phyloP scores from a whole-genome alignment of 2,113 vertebrate species.

The Hippocampus mohnikei region DNA sequence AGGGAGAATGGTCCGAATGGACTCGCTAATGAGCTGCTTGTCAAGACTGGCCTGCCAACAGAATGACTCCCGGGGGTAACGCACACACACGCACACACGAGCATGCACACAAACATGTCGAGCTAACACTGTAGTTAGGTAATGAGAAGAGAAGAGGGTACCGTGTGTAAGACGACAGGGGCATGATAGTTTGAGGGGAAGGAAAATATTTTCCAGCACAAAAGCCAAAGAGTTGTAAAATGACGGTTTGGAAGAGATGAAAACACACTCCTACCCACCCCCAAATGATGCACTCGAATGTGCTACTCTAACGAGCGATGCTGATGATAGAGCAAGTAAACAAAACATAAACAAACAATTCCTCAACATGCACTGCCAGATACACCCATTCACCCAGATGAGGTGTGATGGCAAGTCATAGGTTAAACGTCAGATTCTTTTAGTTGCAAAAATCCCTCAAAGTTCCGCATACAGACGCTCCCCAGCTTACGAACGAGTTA shows the following conservation, averaged over 20 bases:
- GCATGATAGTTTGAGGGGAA: conserved; percentile 36
- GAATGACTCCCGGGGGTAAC: conserved; percentile 27
- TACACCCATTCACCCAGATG: conserved; percentile 17
- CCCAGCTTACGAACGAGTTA: no score
- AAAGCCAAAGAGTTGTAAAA: conserved; percentile 22
- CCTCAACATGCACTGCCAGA: conserved; percentile 20
- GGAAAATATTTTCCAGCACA: conserved; percentile 20
- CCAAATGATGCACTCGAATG: not conserved
- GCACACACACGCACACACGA: conserved; percentile 21
- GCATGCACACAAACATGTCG: conserved; percentile 15
- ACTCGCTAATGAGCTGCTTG: conserved; percentile 63
- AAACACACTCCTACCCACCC: not conserved
- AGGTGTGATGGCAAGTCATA: conserved; percentile 31
- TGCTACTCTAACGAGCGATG: conserved; percentile 33
- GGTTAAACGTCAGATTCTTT: conserved; percentile 33
- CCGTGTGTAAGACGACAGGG: conserved; percentile 24
- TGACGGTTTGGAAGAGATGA: conserved; percentile 22
- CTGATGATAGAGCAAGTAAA: conserved; percentile 33
- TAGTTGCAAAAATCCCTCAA: conserved; percentile 8
- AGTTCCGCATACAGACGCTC: not conserved
- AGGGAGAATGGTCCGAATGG: conserved; percentile 53
- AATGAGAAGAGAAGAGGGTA: conserved; percentile 49
- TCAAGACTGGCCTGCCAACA: conserved; percentile 45
- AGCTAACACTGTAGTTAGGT: conserved; percentile 29
- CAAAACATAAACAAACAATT: conserved; percentile 23